Evolutionary conservation across 2,797 vertebrate genomes (phyloP).

Genomic region (Antrozous pallidus): DNA sequence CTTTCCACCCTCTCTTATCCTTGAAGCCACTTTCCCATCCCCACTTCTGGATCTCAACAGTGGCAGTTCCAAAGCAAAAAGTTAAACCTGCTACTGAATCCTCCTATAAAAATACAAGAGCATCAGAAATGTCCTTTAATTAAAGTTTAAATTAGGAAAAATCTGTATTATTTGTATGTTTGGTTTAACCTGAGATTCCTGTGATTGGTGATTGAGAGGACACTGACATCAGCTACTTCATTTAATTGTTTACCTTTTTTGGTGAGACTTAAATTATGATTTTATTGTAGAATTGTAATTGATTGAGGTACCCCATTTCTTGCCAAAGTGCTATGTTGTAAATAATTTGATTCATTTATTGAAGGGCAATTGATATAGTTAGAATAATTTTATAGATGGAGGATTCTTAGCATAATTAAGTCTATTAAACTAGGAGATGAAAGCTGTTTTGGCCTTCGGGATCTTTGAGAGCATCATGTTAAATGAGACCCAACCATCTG

Average conservation of each 20-base stretch:
- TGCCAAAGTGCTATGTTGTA: background rate
- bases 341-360: constrained; percentile 24
- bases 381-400: background rate
- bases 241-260: background rate
- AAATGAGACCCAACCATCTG: background rate
- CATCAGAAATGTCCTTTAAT: constrained; percentile 16
- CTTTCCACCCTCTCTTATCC: background rate
- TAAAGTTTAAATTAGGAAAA: background rate
- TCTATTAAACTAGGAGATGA: background rate
- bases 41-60: background rate
- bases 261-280: background rate
- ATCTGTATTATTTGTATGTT: background rate
- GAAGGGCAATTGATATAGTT: background rate
- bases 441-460: background rate
- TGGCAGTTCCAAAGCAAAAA: background rate
- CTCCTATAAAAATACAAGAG: background rate
- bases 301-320: background rate
- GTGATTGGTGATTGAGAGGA: background rate
- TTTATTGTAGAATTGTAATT: constrained; percentile 1
- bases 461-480: constrained; percentile 13
- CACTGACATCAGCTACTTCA: background rate
- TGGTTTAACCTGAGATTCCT: background rate
- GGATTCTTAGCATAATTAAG: background rate
- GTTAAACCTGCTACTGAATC: background rate
- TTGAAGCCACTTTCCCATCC: background rate